Evolutionary conservation across 2,113 vertebrate genomes (phyloP).

Genomic region (Dendropsophus ebraccatus): DNA sequence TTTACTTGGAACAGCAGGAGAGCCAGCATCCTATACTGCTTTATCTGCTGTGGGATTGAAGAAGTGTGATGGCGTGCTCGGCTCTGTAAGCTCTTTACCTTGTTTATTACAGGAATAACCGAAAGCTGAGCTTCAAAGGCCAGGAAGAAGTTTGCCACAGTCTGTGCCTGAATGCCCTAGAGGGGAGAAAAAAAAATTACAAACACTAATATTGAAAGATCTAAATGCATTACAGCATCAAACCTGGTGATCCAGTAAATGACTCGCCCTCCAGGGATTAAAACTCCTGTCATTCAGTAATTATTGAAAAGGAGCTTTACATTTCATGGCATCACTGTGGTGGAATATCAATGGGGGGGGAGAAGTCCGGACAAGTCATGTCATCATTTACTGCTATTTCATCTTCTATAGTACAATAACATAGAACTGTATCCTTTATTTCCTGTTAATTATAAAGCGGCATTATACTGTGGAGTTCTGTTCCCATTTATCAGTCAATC

Average conservation of each 20-base stretch:
- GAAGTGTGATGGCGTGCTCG: not conserved
- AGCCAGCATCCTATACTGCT: not conserved
- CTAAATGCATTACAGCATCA: constrained; percentile 20
- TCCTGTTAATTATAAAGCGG: not conserved
- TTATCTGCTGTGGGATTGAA: not conserved
- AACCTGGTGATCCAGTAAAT: constrained; percentile 18
- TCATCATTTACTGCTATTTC: not conserved
- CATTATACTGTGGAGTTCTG: not conserved
- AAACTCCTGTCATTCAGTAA: not conserved
- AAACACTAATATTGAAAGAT: constrained; percentile 23
- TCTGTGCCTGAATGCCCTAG: constrained; percentile 97
- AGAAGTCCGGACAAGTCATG: constrained; percentile 43
- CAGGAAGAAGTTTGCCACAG: constrained; percentile 95
- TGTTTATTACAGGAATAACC: constrained; percentile 95
- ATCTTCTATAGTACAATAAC: not conserved
- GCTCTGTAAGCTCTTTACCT: constrained; percentile 74
- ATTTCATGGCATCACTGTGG: not conserved
- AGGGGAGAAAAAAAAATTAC: constrained; percentile 53
- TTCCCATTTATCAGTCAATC: not conserved
- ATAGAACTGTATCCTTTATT: not conserved
- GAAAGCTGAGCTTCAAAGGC: constrained; percentile 94
- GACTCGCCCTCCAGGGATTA: not conserved
- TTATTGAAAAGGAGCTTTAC: not conserved
- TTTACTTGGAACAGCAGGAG: not conserved
- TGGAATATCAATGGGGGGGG: constrained; percentile 41